Evolutionary conservation across 2,113 vertebrate species (phyloP), one percentile per base, ranked within the genome.

Genomic region (Spizaetus ornatus): DNA sequence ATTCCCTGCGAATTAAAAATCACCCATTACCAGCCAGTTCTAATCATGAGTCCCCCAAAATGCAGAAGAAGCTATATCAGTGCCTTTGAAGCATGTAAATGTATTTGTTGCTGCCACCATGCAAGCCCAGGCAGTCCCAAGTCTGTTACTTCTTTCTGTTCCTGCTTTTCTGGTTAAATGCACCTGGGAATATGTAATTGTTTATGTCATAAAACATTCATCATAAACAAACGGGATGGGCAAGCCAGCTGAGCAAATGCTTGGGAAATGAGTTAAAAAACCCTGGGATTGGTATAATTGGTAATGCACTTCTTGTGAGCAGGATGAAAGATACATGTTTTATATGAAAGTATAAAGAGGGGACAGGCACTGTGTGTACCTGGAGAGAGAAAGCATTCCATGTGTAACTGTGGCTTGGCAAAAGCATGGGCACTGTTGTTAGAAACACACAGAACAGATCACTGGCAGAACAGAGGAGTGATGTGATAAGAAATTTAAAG

Each of bases 81-180:
- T 53, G 81, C 91, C 96, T 97, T 97, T 95, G 96, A 97, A 97
- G 78, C 86, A 16, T 10, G 48, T 42, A 85, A 70, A 91, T 0
- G 1, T 85, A 90, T 93, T 87, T 90, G 73, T 79, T 96, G 89
- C 73, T 97, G 95, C 91, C 95, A 91, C 97, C 84, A 50, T 94
- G 78, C 94, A 97, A 97, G 93, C 89, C 94, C 87, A 94, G 93
- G 89, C 96, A 95, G 91, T 96, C 93, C 83, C 48, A 66, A 84
- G 74, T 79, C 97, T 95, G 86, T 80, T 97, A 89, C 91, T 94
- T 94, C 42, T 95, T 82, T 96, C 86, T 97, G 81, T 95, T 97
- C 91, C 89, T 97, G 95, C 94, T 97, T 93, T 97, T 94, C 97
- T 95, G 94, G 96, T 97, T 97, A 95, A 97, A 95, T 95, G 91